Percentiles rank a stretch among this genome's conserved stretches.
These are phyloP conservation scores for Edolisoma coerulescens DNA, from an alignment of 2,113 vertebrate genomes.

Conservation along the genomic window DNA sequence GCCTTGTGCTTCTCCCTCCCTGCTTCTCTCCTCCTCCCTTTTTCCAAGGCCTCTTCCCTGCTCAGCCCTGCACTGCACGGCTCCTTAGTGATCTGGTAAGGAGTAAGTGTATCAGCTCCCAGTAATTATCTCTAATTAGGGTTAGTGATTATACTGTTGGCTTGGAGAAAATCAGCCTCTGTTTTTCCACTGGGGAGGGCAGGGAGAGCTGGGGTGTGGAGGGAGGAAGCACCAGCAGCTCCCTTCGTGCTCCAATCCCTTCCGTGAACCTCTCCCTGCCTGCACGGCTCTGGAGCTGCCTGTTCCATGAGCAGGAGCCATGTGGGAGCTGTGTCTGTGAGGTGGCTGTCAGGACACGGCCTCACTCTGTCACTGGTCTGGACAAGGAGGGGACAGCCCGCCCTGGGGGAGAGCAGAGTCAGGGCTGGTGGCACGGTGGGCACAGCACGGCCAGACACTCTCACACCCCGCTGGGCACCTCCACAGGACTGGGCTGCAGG, in stretches of 20 bases:
- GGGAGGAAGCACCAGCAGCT: constrained; percentile 38
- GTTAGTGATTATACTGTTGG: constrained; percentile 98
- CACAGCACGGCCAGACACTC: accelerated
- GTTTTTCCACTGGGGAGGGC: constrained; percentile 83
- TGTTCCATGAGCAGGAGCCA: neutral
- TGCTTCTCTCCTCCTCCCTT: neutral
- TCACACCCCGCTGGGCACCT: neutral
- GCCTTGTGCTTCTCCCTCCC: neutral
- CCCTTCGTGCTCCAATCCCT: neutral
- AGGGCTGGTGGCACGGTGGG: neutral
- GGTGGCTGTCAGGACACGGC: accelerated
- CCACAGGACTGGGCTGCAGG: neutral
- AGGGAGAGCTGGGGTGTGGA: constrained; percentile 67
- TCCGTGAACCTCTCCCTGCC: neutral
- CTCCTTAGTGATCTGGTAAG: constrained; percentile 85
- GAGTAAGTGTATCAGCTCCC: constrained; percentile 93
- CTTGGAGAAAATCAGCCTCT: constrained; percentile 93
- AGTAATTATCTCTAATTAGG: constrained; percentile 99
- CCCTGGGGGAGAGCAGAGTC: neutral
- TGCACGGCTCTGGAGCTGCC: neutral
- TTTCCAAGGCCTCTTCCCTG: neutral
- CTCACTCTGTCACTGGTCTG: accelerated
- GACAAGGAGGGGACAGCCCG: neutral
- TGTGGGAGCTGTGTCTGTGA: neutral
- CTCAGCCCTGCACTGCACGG: constrained; percentile 19